Percentiles rank a stretch among this genome's conserved stretches.
Conservation (phyloP, 2,113 vertebrate species). For the Motacilla alba region DNA sequence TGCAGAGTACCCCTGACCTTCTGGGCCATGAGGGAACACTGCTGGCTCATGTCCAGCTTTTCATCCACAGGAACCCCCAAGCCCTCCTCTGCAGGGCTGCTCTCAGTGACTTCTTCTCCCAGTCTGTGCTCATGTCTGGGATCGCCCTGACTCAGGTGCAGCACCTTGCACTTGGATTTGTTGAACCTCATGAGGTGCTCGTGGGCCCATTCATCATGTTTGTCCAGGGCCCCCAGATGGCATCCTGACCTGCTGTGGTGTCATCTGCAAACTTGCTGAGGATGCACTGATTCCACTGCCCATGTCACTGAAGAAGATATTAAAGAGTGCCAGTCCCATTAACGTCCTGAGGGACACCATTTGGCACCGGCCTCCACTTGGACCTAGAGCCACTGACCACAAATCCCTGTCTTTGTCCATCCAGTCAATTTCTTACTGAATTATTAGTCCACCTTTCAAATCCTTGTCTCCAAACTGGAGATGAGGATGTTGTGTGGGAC, state of each 20-base stretch:
- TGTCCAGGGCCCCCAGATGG: background rate
- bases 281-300: background rate
- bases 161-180: background rate
- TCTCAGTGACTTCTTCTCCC: background rate
- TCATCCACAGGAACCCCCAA: background rate
- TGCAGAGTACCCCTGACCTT: background rate
- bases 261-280: background rate
- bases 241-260: background rate
- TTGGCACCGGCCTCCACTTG: accelerated
- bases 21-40: background rate
- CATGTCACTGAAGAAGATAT: background rate
- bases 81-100: background rate
- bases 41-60: background rate
- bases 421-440: background rate
- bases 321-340: background rate
- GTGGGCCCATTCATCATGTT: too few relatives aligned
- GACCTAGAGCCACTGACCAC: background rate
- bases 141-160: background rate
- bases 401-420: background rate
- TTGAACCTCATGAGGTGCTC: background rate
- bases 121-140: background rate
- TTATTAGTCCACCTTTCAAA: background rate
- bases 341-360: background rate
- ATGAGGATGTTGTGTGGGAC: background rate
- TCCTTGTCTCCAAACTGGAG: background rate